Percentiles rank a stretch among this genome's conserved stretches.
These are phyloP conservation scores for Melanerpes formicivorus DNA, from an alignment of 2,113 vertebrate genomes.

Conservation along the genomic window DNA sequence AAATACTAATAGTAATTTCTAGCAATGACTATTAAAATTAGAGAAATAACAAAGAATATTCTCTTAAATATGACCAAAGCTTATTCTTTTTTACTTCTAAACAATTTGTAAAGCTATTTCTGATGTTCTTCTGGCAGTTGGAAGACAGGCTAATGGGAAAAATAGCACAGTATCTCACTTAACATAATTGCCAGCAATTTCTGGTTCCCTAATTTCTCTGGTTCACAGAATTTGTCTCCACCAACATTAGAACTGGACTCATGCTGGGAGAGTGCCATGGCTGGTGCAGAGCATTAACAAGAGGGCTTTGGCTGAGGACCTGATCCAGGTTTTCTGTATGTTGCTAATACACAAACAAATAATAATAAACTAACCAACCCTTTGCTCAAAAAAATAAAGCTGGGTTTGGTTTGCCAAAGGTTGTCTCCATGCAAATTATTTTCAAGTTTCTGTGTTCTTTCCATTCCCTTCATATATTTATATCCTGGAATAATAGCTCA, in stretches of 20 bases:
- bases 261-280: background rate
- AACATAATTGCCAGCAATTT: background rate
- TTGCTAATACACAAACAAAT: background rate
- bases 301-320: background rate
- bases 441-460: slow-evolving; percentile 6
- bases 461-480: background rate
- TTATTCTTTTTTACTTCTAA: slow-evolving; percentile 14
- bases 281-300: background rate
- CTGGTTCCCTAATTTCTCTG: background rate
- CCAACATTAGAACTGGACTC: background rate
- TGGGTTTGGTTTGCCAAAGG: background rate
- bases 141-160: background rate
- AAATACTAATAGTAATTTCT: background rate
- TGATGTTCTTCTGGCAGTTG: background rate
- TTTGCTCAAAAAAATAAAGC: background rate
- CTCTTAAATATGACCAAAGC: background rate
- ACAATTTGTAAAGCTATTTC: slow-evolving; percentile 4
- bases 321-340: background rate
- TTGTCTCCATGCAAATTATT: background rate
- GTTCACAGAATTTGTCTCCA: background rate
- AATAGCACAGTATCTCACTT: background rate
- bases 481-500: background rate
- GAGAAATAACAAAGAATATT: background rate
- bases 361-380: background rate
- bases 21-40: background rate